Conservation (phyloP, 2,113 vertebrate species). For the Zosterops japonicus region DNA sequence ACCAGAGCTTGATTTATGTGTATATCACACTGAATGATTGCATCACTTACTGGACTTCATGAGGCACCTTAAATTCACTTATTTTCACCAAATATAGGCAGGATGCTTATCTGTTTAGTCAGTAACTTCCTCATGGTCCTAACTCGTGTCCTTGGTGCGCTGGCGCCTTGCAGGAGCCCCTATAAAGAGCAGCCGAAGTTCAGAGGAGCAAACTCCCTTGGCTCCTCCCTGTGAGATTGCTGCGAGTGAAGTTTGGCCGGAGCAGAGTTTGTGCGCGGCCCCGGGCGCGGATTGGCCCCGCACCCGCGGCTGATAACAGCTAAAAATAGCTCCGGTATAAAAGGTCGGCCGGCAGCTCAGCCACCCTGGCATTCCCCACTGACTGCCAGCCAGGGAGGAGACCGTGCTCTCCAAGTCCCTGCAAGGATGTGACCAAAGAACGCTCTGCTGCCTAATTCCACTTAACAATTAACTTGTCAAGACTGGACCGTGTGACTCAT, state of each 20-base stretch:
- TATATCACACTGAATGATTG: neutral
- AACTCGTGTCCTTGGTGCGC: neutral
- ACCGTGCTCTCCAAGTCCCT: neutral
- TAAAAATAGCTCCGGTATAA: slow-evolving; percentile 56
- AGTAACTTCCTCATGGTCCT: neutral
- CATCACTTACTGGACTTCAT: neutral
- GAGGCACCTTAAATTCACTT: neutral
- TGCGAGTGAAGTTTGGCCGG: slow-evolving; percentile 8
- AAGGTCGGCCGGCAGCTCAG: neutral
- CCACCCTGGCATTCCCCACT: neutral
- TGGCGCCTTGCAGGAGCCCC: neutral
- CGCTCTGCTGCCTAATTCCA: neutral
- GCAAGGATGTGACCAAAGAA: neutral
- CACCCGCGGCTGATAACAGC: neutral
- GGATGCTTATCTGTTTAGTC: neutral
- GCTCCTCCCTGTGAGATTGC: slow-evolving; percentile 29
- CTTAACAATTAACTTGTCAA: slow-evolving; percentile 30
- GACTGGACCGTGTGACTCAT: neutral
- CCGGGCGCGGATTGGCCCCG: slow-evolving; percentile 9
- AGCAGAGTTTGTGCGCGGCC: slow-evolving; percentile 3
- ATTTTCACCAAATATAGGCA: neutral
- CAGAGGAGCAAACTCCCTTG: neutral
- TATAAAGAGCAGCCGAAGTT: neutral
- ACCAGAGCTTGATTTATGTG: neutral
- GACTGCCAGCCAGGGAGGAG: neutral